phyloP scores from a whole-genome alignment of 2,888 invertebrate species.

The Drosophila subsilvestris region DNA sequence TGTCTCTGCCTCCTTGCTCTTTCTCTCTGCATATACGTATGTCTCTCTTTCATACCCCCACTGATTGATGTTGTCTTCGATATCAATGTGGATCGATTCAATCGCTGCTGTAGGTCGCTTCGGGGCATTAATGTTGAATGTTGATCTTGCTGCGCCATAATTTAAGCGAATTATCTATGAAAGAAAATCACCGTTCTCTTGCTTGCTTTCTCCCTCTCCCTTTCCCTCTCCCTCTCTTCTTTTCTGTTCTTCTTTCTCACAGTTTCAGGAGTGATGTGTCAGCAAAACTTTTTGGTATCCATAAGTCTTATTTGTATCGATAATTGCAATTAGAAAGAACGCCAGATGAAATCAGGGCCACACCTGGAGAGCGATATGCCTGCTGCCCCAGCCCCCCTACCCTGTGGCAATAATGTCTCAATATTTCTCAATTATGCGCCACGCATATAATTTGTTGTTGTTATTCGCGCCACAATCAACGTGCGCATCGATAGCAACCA shows the following conservation, averaged over 20 bases:
- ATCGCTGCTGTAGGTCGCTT: constrained; percentile 81
- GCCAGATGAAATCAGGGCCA: constrained; percentile 56
- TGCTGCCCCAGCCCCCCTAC: neutral
- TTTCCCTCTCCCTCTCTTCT: constrained; percentile 8
- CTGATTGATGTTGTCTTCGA: constrained; percentile 69
- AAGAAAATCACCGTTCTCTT: constrained; percentile 76
- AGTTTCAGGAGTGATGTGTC: constrained; percentile 14
- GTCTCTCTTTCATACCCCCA: constrained; percentile 41
- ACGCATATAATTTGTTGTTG: constrained; percentile 79
- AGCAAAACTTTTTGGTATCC: constrained; percentile 11
- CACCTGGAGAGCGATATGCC: constrained; percentile 38
- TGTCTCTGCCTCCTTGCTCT: constrained; percentile 3
- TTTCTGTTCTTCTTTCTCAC: constrained; percentile 41
- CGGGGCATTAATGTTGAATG: constrained; percentile 64
- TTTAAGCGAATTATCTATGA: constrained; percentile 82
- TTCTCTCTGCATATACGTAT: too few species aligned
- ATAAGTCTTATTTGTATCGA: constrained; percentile 37
- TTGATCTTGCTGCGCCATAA: constrained; percentile 73
- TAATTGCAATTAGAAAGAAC: constrained; percentile 70
- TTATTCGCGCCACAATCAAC: constrained; percentile 65
- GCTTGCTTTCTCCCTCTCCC: constrained; percentile 41
- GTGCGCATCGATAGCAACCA: constrained; percentile 45
- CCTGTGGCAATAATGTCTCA: constrained; percentile 67
- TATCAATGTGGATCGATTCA: constrained; percentile 66
- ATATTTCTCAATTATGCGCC: constrained; percentile 75